Percentiles rank a stretch among this genome's conserved stretches.
Conservation (phyloP, 2,113 vertebrate genomes). For the Grus americana region DNA sequence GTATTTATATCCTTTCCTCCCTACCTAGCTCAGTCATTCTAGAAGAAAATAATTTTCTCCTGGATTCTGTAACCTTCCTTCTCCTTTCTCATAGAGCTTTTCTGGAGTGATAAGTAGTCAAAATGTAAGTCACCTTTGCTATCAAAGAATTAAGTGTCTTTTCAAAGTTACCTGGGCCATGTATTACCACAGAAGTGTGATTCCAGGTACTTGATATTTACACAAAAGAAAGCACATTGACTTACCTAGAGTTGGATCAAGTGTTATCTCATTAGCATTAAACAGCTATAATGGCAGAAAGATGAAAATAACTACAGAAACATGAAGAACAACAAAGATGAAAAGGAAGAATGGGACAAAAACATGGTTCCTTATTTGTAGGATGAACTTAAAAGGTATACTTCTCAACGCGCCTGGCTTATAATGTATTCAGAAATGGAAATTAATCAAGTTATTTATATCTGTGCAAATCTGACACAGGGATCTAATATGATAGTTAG, state of each 20-base stretch:
- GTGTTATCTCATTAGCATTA: neutral
- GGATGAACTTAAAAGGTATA: conserved; percentile 22
- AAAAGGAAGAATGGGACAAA: conserved; percentile 12
- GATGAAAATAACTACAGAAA: conserved; percentile 45
- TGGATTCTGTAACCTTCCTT: neutral
- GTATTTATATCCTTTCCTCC: neutral
- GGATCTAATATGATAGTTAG: neutral
- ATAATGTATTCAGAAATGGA: neutral
- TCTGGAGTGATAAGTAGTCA: neutral
- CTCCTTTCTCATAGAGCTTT: neutral
- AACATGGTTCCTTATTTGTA: neutral
- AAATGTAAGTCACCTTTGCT: neutral
- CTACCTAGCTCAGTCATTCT: neutral
- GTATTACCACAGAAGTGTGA: neutral
- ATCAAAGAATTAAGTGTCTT: neutral
- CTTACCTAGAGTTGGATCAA: neutral
- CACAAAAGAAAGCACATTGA: neutral
- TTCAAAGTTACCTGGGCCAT: neutral
- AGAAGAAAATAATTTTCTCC: neutral
- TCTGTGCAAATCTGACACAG: neutral
- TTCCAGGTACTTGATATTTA: neutral
- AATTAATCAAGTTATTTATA: conserved; percentile 31
- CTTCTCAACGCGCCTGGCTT: neutral
- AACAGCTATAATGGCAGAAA: neutral
- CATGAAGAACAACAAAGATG: conserved; percentile 17